A percentile compares a stretch with the other conserved stretches of the same genome.
Conservation (phyloP, 2,888 invertebrate genomes). For the Allygus modestus region DNA sequence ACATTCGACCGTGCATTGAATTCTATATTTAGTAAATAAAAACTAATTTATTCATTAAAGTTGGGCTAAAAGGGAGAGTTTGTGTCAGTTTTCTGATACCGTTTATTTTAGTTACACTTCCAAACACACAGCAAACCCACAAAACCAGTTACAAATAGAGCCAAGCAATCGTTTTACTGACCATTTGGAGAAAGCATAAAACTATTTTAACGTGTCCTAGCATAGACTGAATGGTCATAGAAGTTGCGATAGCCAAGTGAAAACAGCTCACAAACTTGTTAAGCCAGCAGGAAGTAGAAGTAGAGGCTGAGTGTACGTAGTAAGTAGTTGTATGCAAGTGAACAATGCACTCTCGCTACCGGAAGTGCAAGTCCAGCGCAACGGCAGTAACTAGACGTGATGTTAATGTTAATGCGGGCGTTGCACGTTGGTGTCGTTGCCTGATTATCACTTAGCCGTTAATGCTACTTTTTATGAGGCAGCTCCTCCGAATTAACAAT, state of each 20-base stretch:
- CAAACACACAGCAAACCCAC: neutral
- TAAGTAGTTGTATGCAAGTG: slow-evolving; percentile 6
- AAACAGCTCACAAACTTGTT: slow-evolving; percentile 2
- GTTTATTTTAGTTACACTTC: too few relatives aligned
- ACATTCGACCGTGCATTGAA: too few relatives aligned
- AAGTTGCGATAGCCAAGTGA: neutral
- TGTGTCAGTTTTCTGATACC: too few relatives aligned
- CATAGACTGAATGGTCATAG: neutral
- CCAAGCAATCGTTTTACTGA: neutral
- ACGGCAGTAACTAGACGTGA: neutral
- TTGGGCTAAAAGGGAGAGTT: too few relatives aligned
- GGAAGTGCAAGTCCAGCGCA: neutral
- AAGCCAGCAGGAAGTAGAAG: neutral
- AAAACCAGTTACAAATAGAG: neutral
- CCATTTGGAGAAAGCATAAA: neutral
- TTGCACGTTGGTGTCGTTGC: neutral
- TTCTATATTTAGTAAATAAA: too few relatives aligned
- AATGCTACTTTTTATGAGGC: neutral
- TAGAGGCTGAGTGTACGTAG: neutral
- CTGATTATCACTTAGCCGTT: slow-evolving; percentile 15
- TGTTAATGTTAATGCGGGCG: slow-evolving; percentile 1
- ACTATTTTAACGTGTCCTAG: neutral
- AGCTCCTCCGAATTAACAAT: neutral
- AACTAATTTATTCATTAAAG: too few relatives aligned
- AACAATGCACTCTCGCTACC: slow-evolving; percentile 4